Conservation (phyloP, 2,888 invertebrate genomes). For the Spodoptera exigua region DNA sequence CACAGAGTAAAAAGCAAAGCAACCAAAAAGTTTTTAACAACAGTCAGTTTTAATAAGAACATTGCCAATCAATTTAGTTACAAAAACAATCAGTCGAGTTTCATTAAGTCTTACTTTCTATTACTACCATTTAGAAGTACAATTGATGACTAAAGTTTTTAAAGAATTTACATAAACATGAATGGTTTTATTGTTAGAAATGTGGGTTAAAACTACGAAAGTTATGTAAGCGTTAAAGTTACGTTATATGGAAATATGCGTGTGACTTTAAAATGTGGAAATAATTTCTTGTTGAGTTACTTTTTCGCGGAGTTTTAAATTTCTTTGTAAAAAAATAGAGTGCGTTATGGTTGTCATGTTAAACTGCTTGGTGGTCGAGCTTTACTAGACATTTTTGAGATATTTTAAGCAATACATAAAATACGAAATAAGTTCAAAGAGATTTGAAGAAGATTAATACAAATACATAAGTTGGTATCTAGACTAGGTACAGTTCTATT, state of each 20-base stretch:
- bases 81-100: constrained; percentile 55
- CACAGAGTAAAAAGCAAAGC: neutral
- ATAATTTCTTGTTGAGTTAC: too few species aligned
- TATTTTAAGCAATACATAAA: too few species aligned
- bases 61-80: constrained; percentile 51
- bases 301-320: constrained; percentile 4
- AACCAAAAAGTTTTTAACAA: constrained; percentile 1
- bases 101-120: constrained; percentile 55
- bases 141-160: constrained; percentile 22
- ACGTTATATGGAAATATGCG: constrained; percentile 34
- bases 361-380: neutral
- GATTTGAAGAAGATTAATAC: too few species aligned
- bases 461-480: too few species aligned
- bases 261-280: constrained; percentile 1
- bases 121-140: constrained; percentile 43
- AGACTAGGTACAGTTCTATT: too few species aligned
- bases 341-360: neutral
- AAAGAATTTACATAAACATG: constrained; percentile 32
- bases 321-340: constrained; percentile 1
- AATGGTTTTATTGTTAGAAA: constrained; percentile 34
- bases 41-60: constrained; percentile 32
- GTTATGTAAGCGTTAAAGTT: constrained; percentile 43
- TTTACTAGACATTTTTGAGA: too few species aligned
- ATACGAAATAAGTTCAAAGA: too few species aligned
- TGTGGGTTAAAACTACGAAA: constrained; percentile 30